A percentile compares a stretch with the other conserved stretches of the same genome.
These are phyloP conservation scores for Pelecanoides urinatrix DNA, from an alignment of 2,113 vertebrate species.

Conservation along the genomic window DNA sequence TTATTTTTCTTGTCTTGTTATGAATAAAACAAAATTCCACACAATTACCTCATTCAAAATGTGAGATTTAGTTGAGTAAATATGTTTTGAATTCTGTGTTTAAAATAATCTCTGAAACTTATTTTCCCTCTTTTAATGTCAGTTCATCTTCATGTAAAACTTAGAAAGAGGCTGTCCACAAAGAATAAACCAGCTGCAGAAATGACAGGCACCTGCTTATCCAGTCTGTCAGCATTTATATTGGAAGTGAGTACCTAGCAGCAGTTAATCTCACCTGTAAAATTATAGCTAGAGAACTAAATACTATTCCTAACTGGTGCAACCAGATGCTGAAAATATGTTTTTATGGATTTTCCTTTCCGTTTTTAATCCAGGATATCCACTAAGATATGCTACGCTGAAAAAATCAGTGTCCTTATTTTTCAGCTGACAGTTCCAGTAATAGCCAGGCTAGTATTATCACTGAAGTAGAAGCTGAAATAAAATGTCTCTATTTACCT, in stretches of 20 bases:
- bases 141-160: background rate
- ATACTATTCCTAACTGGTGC: background rate
- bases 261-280: background rate
- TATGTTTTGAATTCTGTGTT: background rate
- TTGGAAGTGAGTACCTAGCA: background rate
- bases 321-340: background rate
- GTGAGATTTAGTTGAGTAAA: background rate
- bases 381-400: rapidly evolving
- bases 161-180: background rate
- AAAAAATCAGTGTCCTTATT: background rate
- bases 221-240: background rate
- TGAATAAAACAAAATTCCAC: background rate
- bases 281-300: background rate
- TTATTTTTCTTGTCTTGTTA: background rate
- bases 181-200: background rate
- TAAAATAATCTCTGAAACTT: background rate
- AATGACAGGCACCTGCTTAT: background rate
- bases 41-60: background rate
- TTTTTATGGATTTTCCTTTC: background rate
- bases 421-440: background rate
- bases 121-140: background rate
- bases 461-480: background rate
- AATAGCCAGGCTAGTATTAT: background rate
- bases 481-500: background rate
- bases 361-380: background rate